phyloP scores from a whole-genome alignment of 2,113 vertebrate genomes.

The Percina caprodes region DNA sequence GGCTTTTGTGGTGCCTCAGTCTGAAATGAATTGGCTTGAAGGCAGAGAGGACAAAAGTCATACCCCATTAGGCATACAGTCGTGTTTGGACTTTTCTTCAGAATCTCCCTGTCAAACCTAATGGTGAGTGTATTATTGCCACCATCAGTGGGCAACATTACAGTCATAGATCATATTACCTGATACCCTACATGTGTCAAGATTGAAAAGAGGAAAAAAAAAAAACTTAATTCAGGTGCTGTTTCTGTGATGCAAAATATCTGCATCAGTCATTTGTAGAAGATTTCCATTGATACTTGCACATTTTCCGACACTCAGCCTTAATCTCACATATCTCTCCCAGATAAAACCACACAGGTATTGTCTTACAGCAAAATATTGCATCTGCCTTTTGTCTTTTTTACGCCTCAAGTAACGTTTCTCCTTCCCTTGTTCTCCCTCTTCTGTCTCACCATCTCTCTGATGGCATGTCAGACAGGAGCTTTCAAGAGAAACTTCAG shows the following conservation, averaged over 20 bases:
- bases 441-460: not conserved
- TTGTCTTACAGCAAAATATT: conserved; percentile 2
- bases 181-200: not conserved
- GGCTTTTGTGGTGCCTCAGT: not conserved
- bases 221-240: not conserved
- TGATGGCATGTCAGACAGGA: conserved; percentile 78
- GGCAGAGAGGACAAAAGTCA: not conserved
- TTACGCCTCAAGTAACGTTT: conserved; percentile 29
- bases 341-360: conserved; percentile 16
- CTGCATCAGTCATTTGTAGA: not conserved
- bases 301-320: conserved; percentile 7
- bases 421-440: conserved; percentile 20
- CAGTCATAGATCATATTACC: conserved; percentile 16
- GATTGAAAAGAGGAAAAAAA: not conserved
- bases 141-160: conserved; percentile 17
- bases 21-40: not conserved
- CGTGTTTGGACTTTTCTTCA: conserved; percentile 1
- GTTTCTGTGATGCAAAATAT: not conserved
- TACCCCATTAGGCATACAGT: conserved; percentile 3
- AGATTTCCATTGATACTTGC: not conserved
- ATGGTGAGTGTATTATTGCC: conserved; percentile 29
- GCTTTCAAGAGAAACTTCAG: conserved; percentile 93
- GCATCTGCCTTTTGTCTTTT: conserved; percentile 8
- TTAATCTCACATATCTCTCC: conserved; percentile 13
- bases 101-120: conserved; percentile 25